Percentiles rank a stretch among this genome's conserved stretches.
phyloP scores from a whole-genome alignment of 2,888 invertebrate species.

The Cyclophora punctaria region DNA sequence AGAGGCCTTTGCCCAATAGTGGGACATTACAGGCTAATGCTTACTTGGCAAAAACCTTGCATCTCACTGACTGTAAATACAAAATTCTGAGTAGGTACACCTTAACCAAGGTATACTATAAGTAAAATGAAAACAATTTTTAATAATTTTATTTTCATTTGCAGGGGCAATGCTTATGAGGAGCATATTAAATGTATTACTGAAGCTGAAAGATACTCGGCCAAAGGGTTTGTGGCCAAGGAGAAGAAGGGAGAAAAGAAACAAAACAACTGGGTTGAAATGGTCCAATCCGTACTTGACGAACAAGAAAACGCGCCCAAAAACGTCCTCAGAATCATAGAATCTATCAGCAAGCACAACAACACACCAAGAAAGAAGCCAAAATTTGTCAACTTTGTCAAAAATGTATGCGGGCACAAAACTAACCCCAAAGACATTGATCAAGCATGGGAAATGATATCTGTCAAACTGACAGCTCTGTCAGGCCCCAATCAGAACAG shows the following conservation, averaged over 20 bases:
- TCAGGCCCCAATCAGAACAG: slow-evolving; percentile 40
- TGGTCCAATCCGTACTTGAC: slow-evolving; percentile 79
- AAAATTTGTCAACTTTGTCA: slow-evolving; percentile 87
- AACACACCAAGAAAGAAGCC: slow-evolving; percentile 91
- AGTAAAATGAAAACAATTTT: too few species aligned
- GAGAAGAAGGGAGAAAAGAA: slow-evolving; percentile 90
- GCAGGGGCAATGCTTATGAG: slow-evolving; percentile 83
- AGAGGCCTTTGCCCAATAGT: too few species aligned
- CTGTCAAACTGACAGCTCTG: slow-evolving; percentile 70
- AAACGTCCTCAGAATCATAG: slow-evolving; percentile 77
- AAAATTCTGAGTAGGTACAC: too few species aligned
- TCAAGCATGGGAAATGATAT: slow-evolving; percentile 79
- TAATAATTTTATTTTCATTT: slow-evolving; percentile 12
- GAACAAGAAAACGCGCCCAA: slow-evolving; percentile 72
- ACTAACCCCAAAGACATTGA: slow-evolving; percentile 75
- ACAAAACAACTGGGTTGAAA: slow-evolving; percentile 88
- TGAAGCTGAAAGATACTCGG: slow-evolving; percentile 91
- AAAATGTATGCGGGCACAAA: slow-evolving; percentile 76
- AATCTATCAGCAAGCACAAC: slow-evolving; percentile 79
- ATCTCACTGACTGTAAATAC: too few species aligned
- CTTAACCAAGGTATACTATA: too few species aligned
- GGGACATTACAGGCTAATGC: too few species aligned
- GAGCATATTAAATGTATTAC: slow-evolving; percentile 89
- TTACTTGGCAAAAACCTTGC: too few species aligned
- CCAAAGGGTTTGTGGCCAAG: slow-evolving; percentile 83